Conservation (phyloP, 2,797 vertebrate species). For the Clarias fuscus region DNA sequence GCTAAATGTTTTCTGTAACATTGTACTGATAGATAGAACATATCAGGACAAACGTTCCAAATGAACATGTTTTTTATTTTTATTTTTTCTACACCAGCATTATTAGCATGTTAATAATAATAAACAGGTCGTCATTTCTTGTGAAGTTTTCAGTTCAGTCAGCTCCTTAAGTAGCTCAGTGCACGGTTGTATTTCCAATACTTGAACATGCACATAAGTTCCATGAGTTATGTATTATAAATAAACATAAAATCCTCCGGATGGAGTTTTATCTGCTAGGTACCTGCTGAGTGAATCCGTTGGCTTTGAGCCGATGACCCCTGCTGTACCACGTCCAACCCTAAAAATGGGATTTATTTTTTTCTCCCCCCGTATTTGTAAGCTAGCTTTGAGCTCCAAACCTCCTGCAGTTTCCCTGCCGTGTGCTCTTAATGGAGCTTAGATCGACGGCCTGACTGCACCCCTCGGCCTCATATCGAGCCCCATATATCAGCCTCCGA, state of each 20-base stretch:
- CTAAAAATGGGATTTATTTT: neutral
- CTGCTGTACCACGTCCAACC: no score
- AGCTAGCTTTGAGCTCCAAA: conserved; percentile 13
- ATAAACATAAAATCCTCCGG: neutral
- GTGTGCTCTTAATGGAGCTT: conserved; percentile 62
- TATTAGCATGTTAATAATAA: no score
- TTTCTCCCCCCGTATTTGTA: neutral
- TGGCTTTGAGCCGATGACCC: neutral
- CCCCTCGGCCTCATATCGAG: conserved; percentile 23
- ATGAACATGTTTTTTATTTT: neutral
- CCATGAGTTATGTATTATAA: neutral
- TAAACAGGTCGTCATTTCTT: neutral
- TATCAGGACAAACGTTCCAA: neutral
- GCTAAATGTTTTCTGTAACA: neutral
- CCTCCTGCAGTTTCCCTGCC: conserved; percentile 46
- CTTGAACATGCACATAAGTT: no score
- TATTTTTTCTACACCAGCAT: neutral
- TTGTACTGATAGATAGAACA: neutral
- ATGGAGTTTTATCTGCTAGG: neutral
- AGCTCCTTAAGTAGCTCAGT: neutral
- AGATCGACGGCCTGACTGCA: conserved; percentile 40
- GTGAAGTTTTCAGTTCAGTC: neutral
- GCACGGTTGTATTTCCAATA: neutral
- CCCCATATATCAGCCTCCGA: conserved; percentile 53
- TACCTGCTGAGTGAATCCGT: neutral